These are phyloP conservation scores for Drosophila pachea DNA, from an alignment of 1,140 invertebrate genomes.

Conservation along the genomic window DNA sequence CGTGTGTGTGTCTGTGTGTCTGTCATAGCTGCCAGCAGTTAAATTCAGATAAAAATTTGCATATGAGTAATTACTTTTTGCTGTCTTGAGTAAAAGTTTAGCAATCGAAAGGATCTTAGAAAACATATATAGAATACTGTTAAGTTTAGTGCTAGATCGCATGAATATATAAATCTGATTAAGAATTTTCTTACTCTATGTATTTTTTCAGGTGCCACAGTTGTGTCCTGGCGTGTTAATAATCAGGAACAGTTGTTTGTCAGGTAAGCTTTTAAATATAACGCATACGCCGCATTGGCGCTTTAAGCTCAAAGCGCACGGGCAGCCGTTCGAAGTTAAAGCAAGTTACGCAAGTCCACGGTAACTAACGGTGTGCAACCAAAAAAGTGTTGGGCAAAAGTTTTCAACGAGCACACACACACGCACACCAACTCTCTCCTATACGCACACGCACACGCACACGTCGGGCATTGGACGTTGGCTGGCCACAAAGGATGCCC, in stretches of 20 bases:
- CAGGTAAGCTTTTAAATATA: slow-evolving; percentile 83
- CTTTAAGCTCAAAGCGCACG: slow-evolving; percentile 55
- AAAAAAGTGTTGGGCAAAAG: slow-evolving; percentile 74
- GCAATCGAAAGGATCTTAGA: background rate
- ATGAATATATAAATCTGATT: background rate
- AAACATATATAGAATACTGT: too few species aligned
- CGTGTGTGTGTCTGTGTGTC: slow-evolving; percentile 32
- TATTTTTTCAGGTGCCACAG: slow-evolving; percentile 89
- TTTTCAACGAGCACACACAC: slow-evolving; percentile 44
- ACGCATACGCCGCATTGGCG: slow-evolving; percentile 53
- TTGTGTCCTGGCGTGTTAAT: slow-evolving; percentile 96
- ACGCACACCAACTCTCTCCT: slow-evolving; percentile 7
- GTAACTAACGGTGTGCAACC: slow-evolving; percentile 72
- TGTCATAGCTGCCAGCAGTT: slow-evolving; percentile 36
- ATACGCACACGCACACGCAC: background rate
- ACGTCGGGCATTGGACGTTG: slow-evolving; percentile 11
- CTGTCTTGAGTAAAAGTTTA: too few species aligned
- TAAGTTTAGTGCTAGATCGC: background rate
- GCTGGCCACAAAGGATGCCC: slow-evolving; percentile 52
- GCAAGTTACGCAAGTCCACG: slow-evolving; percentile 65
- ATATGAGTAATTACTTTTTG: background rate
- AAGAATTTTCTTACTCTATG: background rate
- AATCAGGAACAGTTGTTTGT: slow-evolving; percentile 97
- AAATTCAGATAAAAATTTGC: slow-evolving; percentile 21
- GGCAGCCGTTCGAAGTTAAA: slow-evolving; percentile 13